Evolutionary conservation across 2,797 vertebrate genomes (phyloP), one percentile per base, ranked within the genome.

Genomic region (Macroramphosus scolopax): DNA sequence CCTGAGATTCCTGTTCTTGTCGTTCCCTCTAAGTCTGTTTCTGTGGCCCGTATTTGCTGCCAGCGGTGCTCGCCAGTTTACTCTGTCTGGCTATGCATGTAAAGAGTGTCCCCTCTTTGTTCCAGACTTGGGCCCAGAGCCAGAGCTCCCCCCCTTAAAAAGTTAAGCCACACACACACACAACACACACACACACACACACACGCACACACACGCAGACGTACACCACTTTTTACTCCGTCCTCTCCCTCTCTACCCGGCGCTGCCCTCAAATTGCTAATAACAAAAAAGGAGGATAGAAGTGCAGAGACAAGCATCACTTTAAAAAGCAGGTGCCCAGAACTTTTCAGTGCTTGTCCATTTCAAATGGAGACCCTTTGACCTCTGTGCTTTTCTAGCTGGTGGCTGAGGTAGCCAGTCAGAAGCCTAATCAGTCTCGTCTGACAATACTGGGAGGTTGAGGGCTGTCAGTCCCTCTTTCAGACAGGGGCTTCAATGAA

Each of bases 51-150:
- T 82, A 65, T 83, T 86, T 84, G 60, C 76, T 85, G 77, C 71
- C 82, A 83, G 73, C 34, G 33, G 71, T 76, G 68, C 77, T 62
- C 82, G 77, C 76, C 73, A 80, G 86, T 89, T 87, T 78, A 78
- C 86, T 88, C 88, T 88, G 85, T 87, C 87, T 89, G 86, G 88
- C 87, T 88, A 66, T 89, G 90, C 88, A 90, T 90, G 88, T 89
- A 89, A 91, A 92, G 87, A 91, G 87, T 86, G 82, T 90, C 77
- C 76, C 85, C 78, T 88, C 89, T 92, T 92, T 92, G 88, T 91
- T 87, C 76, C 67, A 75, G 68, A 63, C 66, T 76, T 78, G 82
- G 83, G 90, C 87, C 74, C 67, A 46, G 48, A 70, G 87, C 89
- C 90, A 90, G 88, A 73, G n/a, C n/a, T n/a, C 81, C 70, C 77